Evolutionary conservation across 2,888 invertebrate species (phyloP), one percentile per base, ranked within the genome.

Genomic region (Pseudanteris insignis): DNA sequence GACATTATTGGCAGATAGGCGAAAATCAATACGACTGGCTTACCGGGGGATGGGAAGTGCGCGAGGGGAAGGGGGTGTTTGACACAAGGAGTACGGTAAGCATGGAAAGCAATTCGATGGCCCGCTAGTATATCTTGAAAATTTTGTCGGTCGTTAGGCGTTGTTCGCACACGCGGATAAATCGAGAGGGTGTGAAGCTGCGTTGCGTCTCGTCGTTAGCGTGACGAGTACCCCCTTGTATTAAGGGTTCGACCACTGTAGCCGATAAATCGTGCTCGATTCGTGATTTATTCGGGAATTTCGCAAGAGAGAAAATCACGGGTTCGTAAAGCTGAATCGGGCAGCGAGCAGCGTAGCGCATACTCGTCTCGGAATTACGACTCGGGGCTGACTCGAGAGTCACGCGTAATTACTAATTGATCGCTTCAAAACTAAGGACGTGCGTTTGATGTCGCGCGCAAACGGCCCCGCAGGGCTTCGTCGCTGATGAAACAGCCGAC

Each of bases 401-500:
- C 53, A 47, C 33, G 65, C 44, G 65, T 57, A 69, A 68, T 68
- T 66, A 66, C 66, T 69, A 70, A 70, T 69, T 69, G 68, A 64
- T 66, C 68, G 64, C 67, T 69, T 68, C 68, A 59, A 51, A 59
- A 67, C 63, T 60, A 61, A 61, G 50, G 28, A 36, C 7, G 15
- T 24, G 33, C 30, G 12, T 18, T 18, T 18, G 29, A n/a, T 29
- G 37, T 26, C 24, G 2, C 33, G 55, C 40, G 38, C 50, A 50
- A 61, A 55, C 61, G 61, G 44, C 54, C 61, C 61, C 28, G 46
- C 54, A 44, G 61, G 55, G 55, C 61, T 61, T 55, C 55, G 54
- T 55, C 53, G 46, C 61, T 61, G 50, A 61, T 55, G 44, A 55
- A 61, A 61, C n/a, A n/a, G n/a, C 50, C 40, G 30, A 26, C 28